Evolutionary conservation across 2,888 invertebrate species (phyloP).

Genomic region (Andrena bucephala): DNA sequence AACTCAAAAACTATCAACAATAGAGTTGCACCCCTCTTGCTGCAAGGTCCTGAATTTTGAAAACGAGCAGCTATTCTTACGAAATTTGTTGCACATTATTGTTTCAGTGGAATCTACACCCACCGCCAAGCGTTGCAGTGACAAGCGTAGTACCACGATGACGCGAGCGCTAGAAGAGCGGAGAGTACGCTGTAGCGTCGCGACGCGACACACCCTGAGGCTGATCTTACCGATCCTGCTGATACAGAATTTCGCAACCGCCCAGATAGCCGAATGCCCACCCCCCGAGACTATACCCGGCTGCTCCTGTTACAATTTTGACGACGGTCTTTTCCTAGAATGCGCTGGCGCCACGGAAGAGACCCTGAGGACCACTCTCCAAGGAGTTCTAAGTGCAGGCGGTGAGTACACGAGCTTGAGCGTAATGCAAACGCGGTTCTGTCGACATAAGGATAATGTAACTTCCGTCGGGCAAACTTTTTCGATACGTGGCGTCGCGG

Average conservation of each 20-base stretch:
- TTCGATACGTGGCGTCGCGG: conserved; percentile 4
- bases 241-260: conserved; percentile 67
- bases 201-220: conserved; percentile 64
- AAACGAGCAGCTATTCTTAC: background rate
- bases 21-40: too few species aligned
- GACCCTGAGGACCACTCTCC: conserved; percentile 90
- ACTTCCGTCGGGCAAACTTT: conserved; percentile 25
- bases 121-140: conserved; percentile 7
- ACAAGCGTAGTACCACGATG: conserved; percentile 78
- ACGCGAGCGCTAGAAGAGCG: conserved; percentile 73
- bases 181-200: conserved; percentile 56
- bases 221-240: conserved; percentile 70
- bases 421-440: conserved; percentile 22
- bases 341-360: conserved; percentile 93
- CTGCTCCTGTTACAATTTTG: conserved; percentile 96
- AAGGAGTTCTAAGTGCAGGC: conserved; percentile 86
- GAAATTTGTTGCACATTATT: conserved; percentile 18
- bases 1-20: too few species aligned
- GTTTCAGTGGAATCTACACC: conserved; percentile 64
- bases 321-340: conserved; percentile 95
- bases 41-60: background rate
- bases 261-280: conserved; percentile 81
- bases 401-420: conserved; percentile 72
- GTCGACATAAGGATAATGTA: conserved; percentile 13
- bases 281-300: conserved; percentile 86